Conservation (phyloP, 2,113 vertebrate genomes). For the Rhea americana region DNA sequence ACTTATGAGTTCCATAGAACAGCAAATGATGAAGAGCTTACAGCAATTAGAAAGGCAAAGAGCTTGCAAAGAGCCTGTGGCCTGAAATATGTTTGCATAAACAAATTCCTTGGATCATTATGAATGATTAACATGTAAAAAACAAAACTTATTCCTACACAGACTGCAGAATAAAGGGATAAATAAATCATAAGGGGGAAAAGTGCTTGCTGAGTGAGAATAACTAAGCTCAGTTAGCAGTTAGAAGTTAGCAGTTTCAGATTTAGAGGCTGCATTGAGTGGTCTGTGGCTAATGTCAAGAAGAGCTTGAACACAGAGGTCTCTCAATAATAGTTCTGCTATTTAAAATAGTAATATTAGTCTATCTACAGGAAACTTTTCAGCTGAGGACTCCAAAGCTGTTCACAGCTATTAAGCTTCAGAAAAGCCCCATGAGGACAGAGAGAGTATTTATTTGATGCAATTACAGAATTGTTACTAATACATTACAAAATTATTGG, state of each 20-base stretch:
- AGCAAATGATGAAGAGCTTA: neutral
- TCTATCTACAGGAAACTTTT: constrained; percentile 25
- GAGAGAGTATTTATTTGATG: constrained; percentile 19
- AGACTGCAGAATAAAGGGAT: neutral
- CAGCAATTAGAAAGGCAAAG: neutral
- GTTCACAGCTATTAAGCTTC: constrained; percentile 30
- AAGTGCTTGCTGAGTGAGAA: constrained; percentile 39
- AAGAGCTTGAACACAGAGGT: constrained; percentile 24
- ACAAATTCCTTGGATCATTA: neutral
- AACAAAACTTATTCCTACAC: neutral
- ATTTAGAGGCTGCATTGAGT: neutral
- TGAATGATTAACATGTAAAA: neutral
- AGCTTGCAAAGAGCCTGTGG: neutral
- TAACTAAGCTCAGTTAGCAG: neutral
- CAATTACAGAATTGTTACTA: constrained; percentile 1
- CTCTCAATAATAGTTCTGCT: neutral
- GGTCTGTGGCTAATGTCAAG: constrained; percentile 43
- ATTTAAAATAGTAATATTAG: constrained; percentile 49
- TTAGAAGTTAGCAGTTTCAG: constrained; percentile 23
- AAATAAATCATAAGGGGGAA: constrained; percentile 37
- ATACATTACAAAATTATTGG: constrained; percentile 18
- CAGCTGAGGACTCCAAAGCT: constrained; percentile 28
- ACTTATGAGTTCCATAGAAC: neutral
- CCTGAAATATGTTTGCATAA: neutral
- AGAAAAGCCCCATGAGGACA: constrained; percentile 35